A percentile compares a stretch with the other conserved stretches of the same genome.
phyloP scores from a whole-genome alignment of 2,888 invertebrate genomes.

The Papilio gigon region DNA sequence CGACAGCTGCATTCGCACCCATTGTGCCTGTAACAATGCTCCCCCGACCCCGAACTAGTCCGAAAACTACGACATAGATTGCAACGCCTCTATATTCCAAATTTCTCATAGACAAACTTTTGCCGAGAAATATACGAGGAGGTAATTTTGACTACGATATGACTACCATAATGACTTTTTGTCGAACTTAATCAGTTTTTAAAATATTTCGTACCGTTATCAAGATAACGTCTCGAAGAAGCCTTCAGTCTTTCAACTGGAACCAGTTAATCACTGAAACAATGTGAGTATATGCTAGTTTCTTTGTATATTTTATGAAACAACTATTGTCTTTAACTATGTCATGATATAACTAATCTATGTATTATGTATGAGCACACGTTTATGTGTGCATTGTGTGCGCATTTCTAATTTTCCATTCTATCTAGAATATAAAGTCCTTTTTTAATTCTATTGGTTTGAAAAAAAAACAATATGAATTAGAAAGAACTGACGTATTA shows the following conservation, averaged over 20 bases:
- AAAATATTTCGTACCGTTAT: too few relatives aligned
- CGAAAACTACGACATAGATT: constrained; percentile 45
- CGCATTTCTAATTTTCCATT: too few relatives aligned
- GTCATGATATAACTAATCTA: neutral
- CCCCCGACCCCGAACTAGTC: constrained; percentile 59
- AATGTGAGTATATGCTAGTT: neutral
- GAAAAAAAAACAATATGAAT: too few relatives aligned
- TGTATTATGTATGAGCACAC: neutral
- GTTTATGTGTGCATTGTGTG: too few relatives aligned
- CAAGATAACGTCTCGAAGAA: too few relatives aligned
- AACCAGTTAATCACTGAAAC: neutral
- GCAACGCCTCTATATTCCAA: constrained; percentile 10
- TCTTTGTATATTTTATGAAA: neutral
- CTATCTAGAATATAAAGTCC: too few relatives aligned
- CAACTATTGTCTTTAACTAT: neutral
- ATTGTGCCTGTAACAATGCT: constrained; percentile 54
- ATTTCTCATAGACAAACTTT: constrained; percentile 12
- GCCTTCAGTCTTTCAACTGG: neutral
- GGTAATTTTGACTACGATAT: too few relatives aligned
- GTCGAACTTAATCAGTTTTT: too few relatives aligned
- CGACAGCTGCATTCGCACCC: constrained; percentile 58
- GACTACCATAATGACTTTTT: too few relatives aligned
- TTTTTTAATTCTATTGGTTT: too few relatives aligned
- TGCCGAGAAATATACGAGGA: neutral
- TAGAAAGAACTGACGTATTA: too few relatives aligned